Evolutionary conservation across 2,113 vertebrate species (phyloP).

Genomic region (Chunga burmeisteri): DNA sequence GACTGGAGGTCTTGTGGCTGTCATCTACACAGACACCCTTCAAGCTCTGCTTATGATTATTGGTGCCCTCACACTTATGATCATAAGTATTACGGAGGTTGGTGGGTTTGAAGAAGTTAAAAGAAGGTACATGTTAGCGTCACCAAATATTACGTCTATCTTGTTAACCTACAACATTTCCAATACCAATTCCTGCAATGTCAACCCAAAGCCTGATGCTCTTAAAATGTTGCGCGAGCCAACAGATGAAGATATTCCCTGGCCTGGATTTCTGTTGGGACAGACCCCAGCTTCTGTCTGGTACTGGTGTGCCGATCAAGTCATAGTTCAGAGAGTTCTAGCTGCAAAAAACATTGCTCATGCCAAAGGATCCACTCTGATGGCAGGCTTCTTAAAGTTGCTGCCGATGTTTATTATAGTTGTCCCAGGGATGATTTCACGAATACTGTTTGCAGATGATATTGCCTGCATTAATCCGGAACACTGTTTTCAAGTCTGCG

Average conservation of each 20-base stretch:
- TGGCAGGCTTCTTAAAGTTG: conserved; percentile 95
- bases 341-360: conserved; percentile 95
- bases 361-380: conserved; percentile 93
- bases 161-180: conserved; percentile 85
- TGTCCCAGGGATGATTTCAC: conserved; percentile 97
- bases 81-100: conserved; percentile 87
- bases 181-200: conserved; percentile 86
- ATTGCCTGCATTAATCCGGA: conserved; percentile 95
- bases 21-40: conserved; percentile 96
- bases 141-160: conserved; percentile 90
- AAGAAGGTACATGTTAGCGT: conserved; percentile 91
- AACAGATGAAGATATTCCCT: conserved; percentile 94
- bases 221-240: conserved; percentile 88
- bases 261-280: conserved; percentile 95
- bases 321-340: conserved; percentile 96
- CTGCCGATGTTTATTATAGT: conserved; percentile 98
- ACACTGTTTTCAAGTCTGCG: conserved; percentile 95
- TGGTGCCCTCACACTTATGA: conserved; percentile 91
- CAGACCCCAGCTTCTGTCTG: conserved; percentile 98
- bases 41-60: conserved; percentile 96
- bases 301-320: conserved; percentile 99
- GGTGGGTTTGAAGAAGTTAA: conserved; percentile 93
- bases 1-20: conserved; percentile 94
- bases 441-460: conserved; percentile 90
- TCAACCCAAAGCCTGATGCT: conserved; percentile 87